A percentile compares a stretch with the other conserved stretches of the same genome.
Conservation (phyloP, 2,888 invertebrate genomes). For the Orthosia gothica region DNA sequence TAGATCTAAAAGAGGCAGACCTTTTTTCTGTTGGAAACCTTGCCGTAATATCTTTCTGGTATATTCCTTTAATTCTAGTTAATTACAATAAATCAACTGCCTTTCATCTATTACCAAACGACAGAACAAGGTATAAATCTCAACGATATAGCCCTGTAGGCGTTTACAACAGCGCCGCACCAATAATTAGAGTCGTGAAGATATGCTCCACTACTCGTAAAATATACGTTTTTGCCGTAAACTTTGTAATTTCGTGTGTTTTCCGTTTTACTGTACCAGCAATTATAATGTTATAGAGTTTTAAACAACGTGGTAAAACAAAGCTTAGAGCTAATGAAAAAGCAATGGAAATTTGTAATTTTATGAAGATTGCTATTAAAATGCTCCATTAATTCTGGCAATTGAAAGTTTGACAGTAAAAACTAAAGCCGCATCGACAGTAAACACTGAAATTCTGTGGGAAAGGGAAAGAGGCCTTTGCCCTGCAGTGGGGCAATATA, state of each 20-base stretch:
- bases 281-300: conserved; percentile 18
- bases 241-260: conserved; percentile 22
- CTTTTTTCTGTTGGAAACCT: neutral
- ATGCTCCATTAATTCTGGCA: neutral
- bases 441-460: too few relatives aligned
- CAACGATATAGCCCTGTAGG: conserved; percentile 31
- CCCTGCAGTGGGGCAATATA: too few relatives aligned
- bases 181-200: conserved; percentile 46
- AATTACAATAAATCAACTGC: conserved; percentile 34
- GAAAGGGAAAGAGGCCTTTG: too few relatives aligned
- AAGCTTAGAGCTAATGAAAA: conserved; percentile 20
- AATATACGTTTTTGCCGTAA: conserved; percentile 32
- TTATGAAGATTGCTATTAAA: conserved; percentile 10
- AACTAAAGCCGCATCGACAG: too few relatives aligned
- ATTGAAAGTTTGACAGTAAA: neutral
- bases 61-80: neutral
- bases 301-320: conserved; percentile 37
- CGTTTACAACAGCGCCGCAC: conserved; percentile 31
- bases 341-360: neutral
- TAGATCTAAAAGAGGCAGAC: neutral
- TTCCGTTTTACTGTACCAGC: conserved; percentile 21
- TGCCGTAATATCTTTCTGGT: neutral
- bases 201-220: conserved; percentile 39
- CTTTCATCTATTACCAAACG: conserved; percentile 32
- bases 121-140: conserved; percentile 42